Evolutionary conservation across 2,113 vertebrate genomes (phyloP).

Genomic region (Atlantisia rogersi): DNA sequence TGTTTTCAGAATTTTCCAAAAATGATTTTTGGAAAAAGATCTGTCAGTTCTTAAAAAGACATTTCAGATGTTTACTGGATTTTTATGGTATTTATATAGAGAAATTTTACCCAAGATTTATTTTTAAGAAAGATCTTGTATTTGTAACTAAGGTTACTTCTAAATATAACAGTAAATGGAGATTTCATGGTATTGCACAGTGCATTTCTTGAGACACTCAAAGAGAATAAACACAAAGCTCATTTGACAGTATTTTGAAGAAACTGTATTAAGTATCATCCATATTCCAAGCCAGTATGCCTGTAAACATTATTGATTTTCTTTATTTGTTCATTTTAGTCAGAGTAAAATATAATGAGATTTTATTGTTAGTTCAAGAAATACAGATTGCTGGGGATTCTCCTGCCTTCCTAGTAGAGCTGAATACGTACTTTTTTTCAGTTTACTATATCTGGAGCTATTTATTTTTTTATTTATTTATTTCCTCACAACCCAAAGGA

Average conservation of each 20-base stretch:
- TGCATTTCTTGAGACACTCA: neutral
- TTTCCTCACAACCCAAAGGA: neutral
- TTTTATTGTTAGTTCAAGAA: neutral
- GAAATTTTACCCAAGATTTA: neutral
- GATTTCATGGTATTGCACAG: neutral
- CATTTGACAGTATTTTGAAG: neutral
- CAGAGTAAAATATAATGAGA: neutral
- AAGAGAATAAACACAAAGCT: neutral
- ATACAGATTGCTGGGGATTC: neutral
- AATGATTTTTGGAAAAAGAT: neutral
- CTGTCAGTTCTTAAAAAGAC: neutral
- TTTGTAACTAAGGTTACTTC: neutral
- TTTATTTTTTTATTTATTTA: neutral
- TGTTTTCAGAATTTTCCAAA: neutral
- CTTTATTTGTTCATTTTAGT: neutral
- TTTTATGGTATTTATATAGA: neutral
- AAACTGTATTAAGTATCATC: neutral
- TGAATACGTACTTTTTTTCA: neutral
- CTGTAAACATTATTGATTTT: neutral
- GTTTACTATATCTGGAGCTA: rapidly evolving
- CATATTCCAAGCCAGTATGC: neutral
- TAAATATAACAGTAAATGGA: neutral
- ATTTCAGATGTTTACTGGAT: neutral
- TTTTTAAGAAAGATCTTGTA: neutral
- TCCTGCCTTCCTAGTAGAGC: neutral